phyloP scores from a whole-genome alignment of 2,113 vertebrate genomes.

The Pseudolaguvia tuberculata region DNA sequence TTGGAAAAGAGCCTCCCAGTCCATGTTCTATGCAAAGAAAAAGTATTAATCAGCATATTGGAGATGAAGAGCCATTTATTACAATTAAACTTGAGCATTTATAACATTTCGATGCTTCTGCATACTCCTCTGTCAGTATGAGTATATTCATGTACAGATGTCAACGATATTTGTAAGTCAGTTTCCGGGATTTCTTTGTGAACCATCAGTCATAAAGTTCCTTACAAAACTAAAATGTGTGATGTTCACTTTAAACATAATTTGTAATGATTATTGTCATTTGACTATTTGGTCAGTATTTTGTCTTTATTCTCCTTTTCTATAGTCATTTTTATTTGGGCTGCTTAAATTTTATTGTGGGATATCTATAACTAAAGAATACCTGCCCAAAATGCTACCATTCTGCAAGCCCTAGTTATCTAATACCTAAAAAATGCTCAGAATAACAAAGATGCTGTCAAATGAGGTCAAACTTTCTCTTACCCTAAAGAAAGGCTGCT shows the following conservation, averaged over 20 bases:
- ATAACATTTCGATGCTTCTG: background rate
- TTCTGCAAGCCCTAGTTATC: background rate
- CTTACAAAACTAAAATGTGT: too few species aligned
- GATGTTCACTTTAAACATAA: too few species aligned
- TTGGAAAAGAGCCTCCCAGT: constrained; percentile 87
- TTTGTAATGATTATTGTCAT: background rate
- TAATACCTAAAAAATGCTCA: background rate
- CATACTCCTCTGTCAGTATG: too few species aligned
- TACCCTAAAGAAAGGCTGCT: constrained; percentile 94
- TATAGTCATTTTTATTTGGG: too few species aligned
- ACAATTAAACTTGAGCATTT: background rate
- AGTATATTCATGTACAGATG: too few species aligned
- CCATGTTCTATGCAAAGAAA: constrained; percentile 73
- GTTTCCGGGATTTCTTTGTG: too few species aligned
- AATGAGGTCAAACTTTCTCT: constrained; percentile 47
- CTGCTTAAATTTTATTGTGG: too few species aligned
- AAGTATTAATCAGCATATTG: background rate
- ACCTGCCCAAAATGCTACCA: too few species aligned
- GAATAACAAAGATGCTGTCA: background rate
- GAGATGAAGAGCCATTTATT: background rate
- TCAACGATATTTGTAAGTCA: too few species aligned
- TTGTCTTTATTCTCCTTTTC: too few species aligned
- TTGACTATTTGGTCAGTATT: background rate
- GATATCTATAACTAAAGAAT: too few species aligned
- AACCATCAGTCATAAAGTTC: too few species aligned